These are phyloP conservation scores for Nipponia nippon DNA, from an alignment of 2,113 vertebrate species.

Conservation along the genomic window DNA sequence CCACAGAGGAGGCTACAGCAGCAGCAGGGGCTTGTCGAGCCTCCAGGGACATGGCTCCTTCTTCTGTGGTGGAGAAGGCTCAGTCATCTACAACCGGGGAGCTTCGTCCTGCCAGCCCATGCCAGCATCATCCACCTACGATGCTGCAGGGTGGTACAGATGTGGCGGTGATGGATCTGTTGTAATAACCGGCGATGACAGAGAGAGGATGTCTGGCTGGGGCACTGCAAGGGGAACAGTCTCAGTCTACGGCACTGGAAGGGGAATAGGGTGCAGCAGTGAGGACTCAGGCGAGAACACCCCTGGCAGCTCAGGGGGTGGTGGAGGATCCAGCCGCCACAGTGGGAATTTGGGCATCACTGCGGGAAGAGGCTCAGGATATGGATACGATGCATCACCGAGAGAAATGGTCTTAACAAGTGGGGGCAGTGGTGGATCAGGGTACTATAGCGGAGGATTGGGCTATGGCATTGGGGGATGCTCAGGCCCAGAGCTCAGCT, in stretches of 20 bases:
- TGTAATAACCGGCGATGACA: not conserved
- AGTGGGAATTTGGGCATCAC: fast-evolving
- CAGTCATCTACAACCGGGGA: not conserved
- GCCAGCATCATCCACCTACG: not conserved
- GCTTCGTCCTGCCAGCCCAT: not conserved
- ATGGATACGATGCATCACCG: fast-evolving
- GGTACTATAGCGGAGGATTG: fast-evolving
- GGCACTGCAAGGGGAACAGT: fast-evolving
- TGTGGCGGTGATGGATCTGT: not conserved
- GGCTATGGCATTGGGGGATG: fast-evolving
- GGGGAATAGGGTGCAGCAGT: fast-evolving
- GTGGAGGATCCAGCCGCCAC: not conserved
- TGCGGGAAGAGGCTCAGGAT: fast-evolving
- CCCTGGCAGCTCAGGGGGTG: fast-evolving
- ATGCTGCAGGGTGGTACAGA: not conserved
- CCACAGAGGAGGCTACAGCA: not conserved
- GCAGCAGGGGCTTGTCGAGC: fast-evolving
- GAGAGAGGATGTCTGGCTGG: not conserved
- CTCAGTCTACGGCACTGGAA: fast-evolving
- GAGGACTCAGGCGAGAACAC: not conserved
- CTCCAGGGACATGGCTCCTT: not conserved
- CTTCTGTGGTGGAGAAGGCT: not conserved
- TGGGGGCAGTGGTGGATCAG: fast-evolving
- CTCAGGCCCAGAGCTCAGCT: not conserved
- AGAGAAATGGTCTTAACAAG: not conserved